These are phyloP conservation scores for Helicolenus hilgendorfi DNA, from an alignment of 2,797 vertebrate genomes.

Conservation along the genomic window DNA sequence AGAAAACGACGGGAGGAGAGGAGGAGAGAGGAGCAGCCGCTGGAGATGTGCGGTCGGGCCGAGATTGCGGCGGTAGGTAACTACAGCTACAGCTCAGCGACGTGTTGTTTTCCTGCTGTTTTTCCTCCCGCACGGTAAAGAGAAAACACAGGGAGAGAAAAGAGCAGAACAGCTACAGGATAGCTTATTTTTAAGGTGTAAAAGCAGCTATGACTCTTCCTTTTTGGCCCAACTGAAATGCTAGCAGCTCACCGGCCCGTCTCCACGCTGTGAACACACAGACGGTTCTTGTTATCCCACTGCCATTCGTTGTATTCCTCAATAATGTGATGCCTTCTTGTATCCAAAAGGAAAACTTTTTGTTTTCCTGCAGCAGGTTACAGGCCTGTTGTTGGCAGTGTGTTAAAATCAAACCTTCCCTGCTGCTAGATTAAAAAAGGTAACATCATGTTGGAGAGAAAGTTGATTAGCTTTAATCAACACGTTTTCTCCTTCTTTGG, in stretches of 20 bases:
- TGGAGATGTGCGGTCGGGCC: slow-evolving; percentile 88
- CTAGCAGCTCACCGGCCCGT: slow-evolving; percentile 67
- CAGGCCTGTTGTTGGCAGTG: slow-evolving; percentile 35
- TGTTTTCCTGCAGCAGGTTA: slow-evolving; percentile 46
- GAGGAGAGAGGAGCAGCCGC: slow-evolving; percentile 57
- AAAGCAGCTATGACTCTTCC: slow-evolving; percentile 36
- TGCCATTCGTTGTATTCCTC: slow-evolving; percentile 22
- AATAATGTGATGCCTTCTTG: slow-evolving; percentile 8
- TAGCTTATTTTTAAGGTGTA: background rate
- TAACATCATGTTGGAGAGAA: slow-evolving; percentile 16
- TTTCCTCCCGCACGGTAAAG: slow-evolving; percentile 53
- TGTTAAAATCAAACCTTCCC: background rate
- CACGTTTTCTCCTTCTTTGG: background rate
- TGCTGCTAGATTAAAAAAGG: background rate
- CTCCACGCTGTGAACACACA: slow-evolving; percentile 69
- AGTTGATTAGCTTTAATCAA: slow-evolving; percentile 32
- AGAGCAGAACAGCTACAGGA: background rate
- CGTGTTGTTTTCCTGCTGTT: slow-evolving; percentile 66
- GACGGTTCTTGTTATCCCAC: slow-evolving; percentile 64
- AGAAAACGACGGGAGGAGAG: slow-evolving; percentile 58
- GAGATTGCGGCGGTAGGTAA: slow-evolving; percentile 88
- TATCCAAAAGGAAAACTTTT: slow-evolving; percentile 59
- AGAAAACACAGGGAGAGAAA: background rate
- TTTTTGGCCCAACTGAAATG: slow-evolving; percentile 52
- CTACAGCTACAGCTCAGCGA: slow-evolving; percentile 31